Base-by-base conservation (phyloP, 2,797 vertebrate species). In the Clarias platycephalus region DNA sequence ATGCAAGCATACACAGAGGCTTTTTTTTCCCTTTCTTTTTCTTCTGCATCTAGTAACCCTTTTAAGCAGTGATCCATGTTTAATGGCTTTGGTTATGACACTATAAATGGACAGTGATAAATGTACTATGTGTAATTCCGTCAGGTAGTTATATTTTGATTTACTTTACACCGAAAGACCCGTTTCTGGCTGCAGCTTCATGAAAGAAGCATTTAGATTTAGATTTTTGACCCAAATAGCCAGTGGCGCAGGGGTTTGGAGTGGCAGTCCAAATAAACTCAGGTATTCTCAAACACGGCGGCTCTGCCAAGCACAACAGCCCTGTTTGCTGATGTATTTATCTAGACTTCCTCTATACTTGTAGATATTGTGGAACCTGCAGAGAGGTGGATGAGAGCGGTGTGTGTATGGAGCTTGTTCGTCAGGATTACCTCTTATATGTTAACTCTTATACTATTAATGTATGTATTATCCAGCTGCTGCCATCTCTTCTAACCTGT, bases 311-410 rank as follows among this genome's bases (percentile, higher is more conserved):
- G 86, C 91, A 90, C 90, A 95, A 95, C 94, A 95, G 92, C 89
- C 60, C 60, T 93, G 90, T 94, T 94, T 95, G 93, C 95, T 94
- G 93, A 94, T 91, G 90, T 92, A 94, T 95, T 95, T 95, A 93
- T 94, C 91, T 91, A 90, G 92, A 93, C 94, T 95, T 95, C 93
- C 95, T 96, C 93, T 93, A 90, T 92, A 92, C 93, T 93, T 92
- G 90, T 91, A 58, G 90, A 91, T 91, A 90, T 93, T 92, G 89
- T 89, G 88, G 92, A 91, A 40, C 82, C 89, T 91, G 91, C 44
- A 85, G 90, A 84, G 85, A 58, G 8, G 75, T 87, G 91, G 91
- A 92, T 92, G 92, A 83, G 58, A 57, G n/a, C 18, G 44, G 57
- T 83, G 80, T 86, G 79, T 44, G 44, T 76, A 62, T 75, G 40